Percentiles rank a stretch among this genome's conserved stretches.
phyloP scores from a whole-genome alignment of 2,888 invertebrate genomes.

The Listrodromus nycthemerus region DNA sequence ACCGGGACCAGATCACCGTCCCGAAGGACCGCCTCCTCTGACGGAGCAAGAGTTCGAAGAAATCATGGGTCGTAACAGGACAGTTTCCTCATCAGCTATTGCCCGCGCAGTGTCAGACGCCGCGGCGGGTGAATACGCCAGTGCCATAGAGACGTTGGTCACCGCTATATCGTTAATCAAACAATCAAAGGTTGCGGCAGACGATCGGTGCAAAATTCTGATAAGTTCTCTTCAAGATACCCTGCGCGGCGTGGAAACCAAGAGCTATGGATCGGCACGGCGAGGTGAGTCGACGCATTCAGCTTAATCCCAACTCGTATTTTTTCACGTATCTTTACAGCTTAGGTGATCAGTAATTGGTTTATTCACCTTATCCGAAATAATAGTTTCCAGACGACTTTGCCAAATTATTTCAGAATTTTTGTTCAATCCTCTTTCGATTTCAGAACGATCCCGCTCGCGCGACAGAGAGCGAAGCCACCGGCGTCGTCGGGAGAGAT shows the following conservation, averaged over 20 bases:
- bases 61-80: conserved; percentile 98
- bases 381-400: background rate
- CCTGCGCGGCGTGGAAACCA: conserved; percentile 98
- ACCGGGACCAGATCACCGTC: conserved; percentile 85
- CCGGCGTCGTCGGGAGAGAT: conserved; percentile 89
- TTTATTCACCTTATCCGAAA: background rate
- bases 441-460: conserved; percentile 85
- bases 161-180: conserved; percentile 99
- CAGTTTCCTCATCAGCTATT: conserved; percentile 98
- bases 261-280: conserved; percentile 94
- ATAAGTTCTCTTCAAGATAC: conserved; percentile 99
- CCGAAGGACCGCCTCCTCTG: conserved; percentile 88
- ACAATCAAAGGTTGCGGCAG: conserved; percentile 97
- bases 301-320: background rate
- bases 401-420: background rate
- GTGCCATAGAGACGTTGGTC: conserved; percentile 99
- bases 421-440: background rate
- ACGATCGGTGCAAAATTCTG: conserved; percentile 99
- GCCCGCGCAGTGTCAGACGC: conserved; percentile 99
- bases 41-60: conserved; percentile 99
- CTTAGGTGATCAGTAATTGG: too few species aligned
- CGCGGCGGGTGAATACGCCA: conserved; percentile 98
- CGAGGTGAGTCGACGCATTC: conserved; percentile 86
- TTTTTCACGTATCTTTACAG: background rate
- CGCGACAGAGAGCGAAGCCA: conserved; percentile 85